phyloP scores from a whole-genome alignment of 2,888 invertebrate genomes.

The Eupithecia inturbata region DNA sequence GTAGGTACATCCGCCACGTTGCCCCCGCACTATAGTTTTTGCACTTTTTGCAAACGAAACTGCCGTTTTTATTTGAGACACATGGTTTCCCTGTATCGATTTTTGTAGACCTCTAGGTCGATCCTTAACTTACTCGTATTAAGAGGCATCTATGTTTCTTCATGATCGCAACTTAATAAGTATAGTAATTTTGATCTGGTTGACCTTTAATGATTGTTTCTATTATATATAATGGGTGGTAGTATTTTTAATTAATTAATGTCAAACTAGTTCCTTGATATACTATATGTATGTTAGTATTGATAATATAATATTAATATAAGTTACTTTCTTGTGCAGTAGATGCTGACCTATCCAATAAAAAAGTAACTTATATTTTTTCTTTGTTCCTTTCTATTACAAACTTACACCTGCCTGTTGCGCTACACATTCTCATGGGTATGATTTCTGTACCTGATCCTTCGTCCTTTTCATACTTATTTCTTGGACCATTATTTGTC shows the following conservation, averaged over 20 bases:
- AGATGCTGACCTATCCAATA: constrained; percentile 73
- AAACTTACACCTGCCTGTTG: constrained; percentile 79
- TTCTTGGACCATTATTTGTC: constrained; percentile 52
- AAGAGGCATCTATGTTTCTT: background rate
- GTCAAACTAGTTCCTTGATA: background rate
- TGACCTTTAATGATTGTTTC: background rate
- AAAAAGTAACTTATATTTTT: constrained; percentile 58
- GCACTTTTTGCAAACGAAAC: constrained; percentile 49
- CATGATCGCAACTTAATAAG: background rate
- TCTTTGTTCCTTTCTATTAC: constrained; percentile 72
- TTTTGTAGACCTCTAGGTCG: background rate
- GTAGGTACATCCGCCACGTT: constrained; percentile 61
- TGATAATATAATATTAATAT: background rate
- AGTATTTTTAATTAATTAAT: background rate
- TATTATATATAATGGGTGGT: background rate
- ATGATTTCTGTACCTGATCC: constrained; percentile 72
- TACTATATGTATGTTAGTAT: too few species aligned
- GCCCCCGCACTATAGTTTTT: constrained; percentile 47
- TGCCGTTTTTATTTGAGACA: constrained; percentile 48
- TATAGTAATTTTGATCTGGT: background rate
- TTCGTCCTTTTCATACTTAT: constrained; percentile 61
- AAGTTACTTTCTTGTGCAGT: constrained; percentile 42
- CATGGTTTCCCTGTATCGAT: constrained; percentile 31
- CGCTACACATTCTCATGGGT: constrained; percentile 75
- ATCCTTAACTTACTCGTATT: background rate